These are phyloP conservation scores for Nanorana parkeri DNA, from an alignment of 2,113 vertebrate genomes.

Conservation along the genomic window DNA sequence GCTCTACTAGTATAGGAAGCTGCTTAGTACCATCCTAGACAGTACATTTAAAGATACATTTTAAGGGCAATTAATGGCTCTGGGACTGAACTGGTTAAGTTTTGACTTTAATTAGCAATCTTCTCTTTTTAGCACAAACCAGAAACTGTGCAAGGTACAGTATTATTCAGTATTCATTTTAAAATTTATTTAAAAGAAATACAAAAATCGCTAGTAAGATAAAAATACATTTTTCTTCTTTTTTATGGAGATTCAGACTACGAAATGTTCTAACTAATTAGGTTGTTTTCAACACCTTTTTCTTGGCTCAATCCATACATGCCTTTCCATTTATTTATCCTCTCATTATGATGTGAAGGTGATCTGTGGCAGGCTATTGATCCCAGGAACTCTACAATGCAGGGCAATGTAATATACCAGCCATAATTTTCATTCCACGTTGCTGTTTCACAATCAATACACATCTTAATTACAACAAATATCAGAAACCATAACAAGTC, in stretches of 20 bases:
- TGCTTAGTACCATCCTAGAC: too few relatives aligned
- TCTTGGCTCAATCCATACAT: constrained; percentile 7
- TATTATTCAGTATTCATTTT: not conserved
- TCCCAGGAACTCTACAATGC: constrained; percentile 40
- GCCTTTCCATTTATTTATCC: constrained; percentile 47
- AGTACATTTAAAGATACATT: too few relatives aligned
- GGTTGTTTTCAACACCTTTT: constrained; percentile 1
- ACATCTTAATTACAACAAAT: constrained; percentile 48
- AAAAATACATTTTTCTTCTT: not conserved
- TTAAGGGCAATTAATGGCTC: too few relatives aligned
- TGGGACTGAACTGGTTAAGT: too few relatives aligned
- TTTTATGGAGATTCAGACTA: not conserved
- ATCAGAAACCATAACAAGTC: constrained; percentile 45
- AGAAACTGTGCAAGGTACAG: not conserved
- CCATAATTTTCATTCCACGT: constrained; percentile 29
- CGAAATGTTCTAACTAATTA: constrained; percentile 20
- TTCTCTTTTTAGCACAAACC: too few relatives aligned
- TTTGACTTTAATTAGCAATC: too few relatives aligned
- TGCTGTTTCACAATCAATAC: constrained; percentile 48
- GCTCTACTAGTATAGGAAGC: too few relatives aligned
- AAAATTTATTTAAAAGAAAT: not conserved
- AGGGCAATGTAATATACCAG: constrained; percentile 36
- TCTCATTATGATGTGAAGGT: constrained; percentile 53
- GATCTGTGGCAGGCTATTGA: constrained; percentile 53
- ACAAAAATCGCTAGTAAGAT: not conserved